Evolutionary conservation across 1,140 invertebrate species (phyloP), one percentile per base, ranked within the genome.

Genomic region (Trichoplusia ni): DNA sequence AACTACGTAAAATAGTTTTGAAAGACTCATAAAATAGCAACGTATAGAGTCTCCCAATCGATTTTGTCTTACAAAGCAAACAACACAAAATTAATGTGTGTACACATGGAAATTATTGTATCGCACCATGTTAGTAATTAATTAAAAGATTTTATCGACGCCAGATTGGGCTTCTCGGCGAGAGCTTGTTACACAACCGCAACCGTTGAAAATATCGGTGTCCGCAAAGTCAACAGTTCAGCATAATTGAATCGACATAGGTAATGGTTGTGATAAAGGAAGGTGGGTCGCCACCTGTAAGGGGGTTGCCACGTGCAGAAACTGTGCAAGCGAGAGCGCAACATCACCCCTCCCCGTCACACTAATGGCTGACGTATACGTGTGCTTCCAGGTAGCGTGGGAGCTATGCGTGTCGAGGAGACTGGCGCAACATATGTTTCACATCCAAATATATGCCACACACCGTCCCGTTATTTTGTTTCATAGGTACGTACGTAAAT

Each of bases 211-310:
- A 77, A 80, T 74, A 75, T 73, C 67, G 70, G 62, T 69, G 67
- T 73, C 70, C 61, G 61, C 71, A 73, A 71, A 76, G 69, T 81
- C 77, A 81, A 81, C 82, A 84, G 64, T 77, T 78, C 75, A 73
- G 69, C 71, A 78, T 76, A 84, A 82, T 82, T 81, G 80, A 80
- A 79, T 79, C 76, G 73, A 78, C 73, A 75, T 79, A 73, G 70
- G 68, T 77, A 78, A 74, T 80, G 67, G 58, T 70, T 58, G 61
- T 47, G 67, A 69, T 67, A 69, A 67, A 69, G 61, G 60, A 64
- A 71, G 42, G 70, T 62, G 59, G 51, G 44, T 58, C 38, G 65
- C 47, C 67, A 76, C 75, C 63, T 71, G 67, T 47, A 23, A 47
- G 67, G 64, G 46, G 53, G 63, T 44, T 40, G 64, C 54, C 73